phyloP scores from a whole-genome alignment of 2,113 vertebrate genomes.

The Strigops habroptila region DNA sequence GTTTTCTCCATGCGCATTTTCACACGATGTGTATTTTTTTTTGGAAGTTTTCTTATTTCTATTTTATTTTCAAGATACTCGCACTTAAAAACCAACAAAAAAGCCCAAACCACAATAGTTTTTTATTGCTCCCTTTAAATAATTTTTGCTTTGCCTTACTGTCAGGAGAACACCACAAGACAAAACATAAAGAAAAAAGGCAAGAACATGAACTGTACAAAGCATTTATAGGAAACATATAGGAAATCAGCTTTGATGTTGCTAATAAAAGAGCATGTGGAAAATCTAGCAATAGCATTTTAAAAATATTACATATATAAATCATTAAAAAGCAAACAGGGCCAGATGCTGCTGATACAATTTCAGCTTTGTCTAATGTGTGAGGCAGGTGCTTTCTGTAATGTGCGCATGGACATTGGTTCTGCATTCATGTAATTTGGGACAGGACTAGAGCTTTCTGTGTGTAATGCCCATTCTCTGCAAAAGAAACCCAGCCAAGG shows the following conservation, averaged over 20 bases:
- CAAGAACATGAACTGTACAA: neutral
- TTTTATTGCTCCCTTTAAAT: neutral
- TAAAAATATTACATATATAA: neutral
- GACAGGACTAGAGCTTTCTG: neutral
- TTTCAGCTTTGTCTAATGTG: neutral
- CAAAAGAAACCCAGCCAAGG: neutral
- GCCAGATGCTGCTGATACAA: neutral
- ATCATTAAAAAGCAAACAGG: neutral
- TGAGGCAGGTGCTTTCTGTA: neutral
- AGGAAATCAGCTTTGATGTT: conserved; percentile 24
- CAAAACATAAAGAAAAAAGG: neutral
- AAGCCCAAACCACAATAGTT: neutral
- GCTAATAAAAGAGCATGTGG: conserved; percentile 27
- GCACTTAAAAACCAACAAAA: neutral
- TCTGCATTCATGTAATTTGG: neutral
- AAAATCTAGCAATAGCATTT: neutral
- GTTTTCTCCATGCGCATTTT: neutral
- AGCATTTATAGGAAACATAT: conserved; percentile 15
- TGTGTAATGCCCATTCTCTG: accelerated
- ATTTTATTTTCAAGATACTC: neutral
- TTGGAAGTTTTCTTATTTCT: neutral
- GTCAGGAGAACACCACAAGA: neutral
- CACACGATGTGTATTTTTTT: neutral
- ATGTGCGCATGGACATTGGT: neutral
- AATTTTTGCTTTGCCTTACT: neutral